Conservation (phyloP, 2,113 vertebrate species). For the Diadophis punctatus region DNA sequence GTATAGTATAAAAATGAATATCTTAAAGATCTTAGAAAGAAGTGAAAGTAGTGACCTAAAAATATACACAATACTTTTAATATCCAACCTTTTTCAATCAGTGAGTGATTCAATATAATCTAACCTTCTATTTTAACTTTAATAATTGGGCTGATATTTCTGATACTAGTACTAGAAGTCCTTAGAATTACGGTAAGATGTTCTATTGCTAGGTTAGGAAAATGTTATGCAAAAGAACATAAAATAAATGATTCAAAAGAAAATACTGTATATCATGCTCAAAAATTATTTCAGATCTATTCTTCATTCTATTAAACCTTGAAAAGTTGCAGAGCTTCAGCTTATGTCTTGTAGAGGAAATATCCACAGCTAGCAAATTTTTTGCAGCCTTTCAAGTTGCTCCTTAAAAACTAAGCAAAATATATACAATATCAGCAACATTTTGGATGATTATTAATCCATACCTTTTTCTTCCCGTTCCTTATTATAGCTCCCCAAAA, state of each 20-base stretch:
- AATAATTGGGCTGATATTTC: background rate
- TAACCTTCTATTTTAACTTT: conserved; percentile 14
- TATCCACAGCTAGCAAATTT: background rate
- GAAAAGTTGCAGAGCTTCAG: background rate
- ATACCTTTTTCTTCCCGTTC: background rate
- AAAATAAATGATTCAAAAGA: background rate
- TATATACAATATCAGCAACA: background rate
- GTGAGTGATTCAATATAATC: background rate
- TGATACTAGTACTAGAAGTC: background rate
- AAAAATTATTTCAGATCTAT: background rate
- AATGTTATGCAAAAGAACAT: background rate
- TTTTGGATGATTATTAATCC: background rate
- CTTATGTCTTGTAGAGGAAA: background rate
- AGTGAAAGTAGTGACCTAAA: conserved; percentile 13
- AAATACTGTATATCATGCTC: background rate
- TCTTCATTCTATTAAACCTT: background rate
- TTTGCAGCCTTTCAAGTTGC: background rate
- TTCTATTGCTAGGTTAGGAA: background rate
- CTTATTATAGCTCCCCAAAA: background rate
- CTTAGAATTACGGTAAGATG: conserved; percentile 2
- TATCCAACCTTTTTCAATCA: conserved; percentile 12
- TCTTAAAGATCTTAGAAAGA: conserved; percentile 14
- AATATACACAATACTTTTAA: conserved; percentile 19
- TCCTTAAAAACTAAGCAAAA: background rate
- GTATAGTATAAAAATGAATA: background rate